phyloP scores from a whole-genome alignment of 2,113 vertebrate species.

The Lonchura striata region DNA sequence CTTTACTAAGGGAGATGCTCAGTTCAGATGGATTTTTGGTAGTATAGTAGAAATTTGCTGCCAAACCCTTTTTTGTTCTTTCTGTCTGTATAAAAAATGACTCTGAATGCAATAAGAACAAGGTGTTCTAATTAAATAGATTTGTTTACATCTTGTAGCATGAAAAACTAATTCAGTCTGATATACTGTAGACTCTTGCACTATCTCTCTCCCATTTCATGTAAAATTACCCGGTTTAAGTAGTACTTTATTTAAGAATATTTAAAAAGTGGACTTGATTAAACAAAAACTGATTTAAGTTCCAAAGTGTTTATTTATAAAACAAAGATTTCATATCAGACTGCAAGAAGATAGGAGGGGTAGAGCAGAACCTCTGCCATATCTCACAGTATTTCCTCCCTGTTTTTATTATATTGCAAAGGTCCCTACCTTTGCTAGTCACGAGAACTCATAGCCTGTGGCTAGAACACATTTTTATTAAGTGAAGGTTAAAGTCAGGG shows the following conservation, averaged over 20 bases:
- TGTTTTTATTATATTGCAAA: constrained; percentile 14
- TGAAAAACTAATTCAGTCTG: constrained; percentile 77
- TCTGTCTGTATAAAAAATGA: constrained; percentile 65
- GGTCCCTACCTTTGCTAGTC: not conserved
- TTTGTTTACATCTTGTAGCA: constrained; percentile 78
- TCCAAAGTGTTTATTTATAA: constrained; percentile 26
- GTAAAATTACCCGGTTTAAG: constrained; percentile 69
- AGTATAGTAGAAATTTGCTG: constrained; percentile 1
- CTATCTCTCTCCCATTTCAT: constrained; percentile 65
- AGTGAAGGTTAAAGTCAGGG: constrained; percentile 38
- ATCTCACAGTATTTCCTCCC: too few species aligned
- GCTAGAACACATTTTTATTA: constrained; percentile 56
- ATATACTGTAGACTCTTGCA: constrained; percentile 69
- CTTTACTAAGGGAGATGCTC: not conserved
- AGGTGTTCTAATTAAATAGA: constrained; percentile 85
- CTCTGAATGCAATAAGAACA: constrained; percentile 70
- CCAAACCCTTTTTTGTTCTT: not conserved
- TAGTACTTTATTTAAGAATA: constrained; percentile 75
- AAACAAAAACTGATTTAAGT: constrained; percentile 65
- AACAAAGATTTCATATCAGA: constrained; percentile 32
- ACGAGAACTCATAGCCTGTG: constrained; percentile 38
- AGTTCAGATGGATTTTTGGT: not conserved
- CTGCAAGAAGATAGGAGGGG: not conserved
- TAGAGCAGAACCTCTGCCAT: not conserved
- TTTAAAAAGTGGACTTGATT: constrained; percentile 70